Evolutionary conservation across 2,797 vertebrate genomes (phyloP).

Genomic region (Buphagus erythrorhynchus): DNA sequence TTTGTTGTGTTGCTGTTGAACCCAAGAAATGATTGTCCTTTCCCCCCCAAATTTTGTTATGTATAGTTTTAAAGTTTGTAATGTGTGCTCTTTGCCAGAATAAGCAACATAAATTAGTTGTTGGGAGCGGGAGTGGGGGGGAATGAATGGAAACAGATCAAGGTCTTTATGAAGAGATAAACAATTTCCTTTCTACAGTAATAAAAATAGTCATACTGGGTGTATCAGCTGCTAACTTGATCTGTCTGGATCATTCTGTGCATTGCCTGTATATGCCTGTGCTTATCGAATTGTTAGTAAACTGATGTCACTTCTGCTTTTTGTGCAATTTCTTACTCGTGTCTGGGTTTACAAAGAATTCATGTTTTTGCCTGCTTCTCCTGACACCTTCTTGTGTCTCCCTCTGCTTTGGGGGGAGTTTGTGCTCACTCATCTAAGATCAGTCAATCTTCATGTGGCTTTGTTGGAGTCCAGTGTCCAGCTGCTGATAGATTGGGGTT

Average conservation of each 20-base stretch:
- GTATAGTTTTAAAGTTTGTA: background rate
- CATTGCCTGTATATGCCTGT: background rate
- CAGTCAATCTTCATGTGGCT: background rate
- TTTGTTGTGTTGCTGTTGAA: background rate
- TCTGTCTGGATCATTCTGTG: background rate
- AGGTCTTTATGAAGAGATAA: background rate
- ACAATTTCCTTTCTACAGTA: background rate
- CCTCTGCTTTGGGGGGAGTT: background rate
- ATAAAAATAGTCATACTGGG: background rate
- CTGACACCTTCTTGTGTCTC: background rate
- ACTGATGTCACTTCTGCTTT: background rate
- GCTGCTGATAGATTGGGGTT: accelerated
- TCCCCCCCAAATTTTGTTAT: background rate
- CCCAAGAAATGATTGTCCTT: background rate
- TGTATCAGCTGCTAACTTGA: background rate
- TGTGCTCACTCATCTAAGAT: background rate
- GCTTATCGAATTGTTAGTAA: background rate
- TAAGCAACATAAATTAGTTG: background rate
- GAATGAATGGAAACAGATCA: background rate
- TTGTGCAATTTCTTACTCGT: background rate
- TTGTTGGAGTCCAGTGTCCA: background rate
- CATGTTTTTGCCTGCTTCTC: accelerated
- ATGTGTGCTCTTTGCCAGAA: background rate
- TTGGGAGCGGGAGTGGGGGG: accelerated
- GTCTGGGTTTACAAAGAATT: background rate